Conservation (phyloP, 2,888 invertebrate genomes). For the Pyrrhosoma nymphula region DNA sequence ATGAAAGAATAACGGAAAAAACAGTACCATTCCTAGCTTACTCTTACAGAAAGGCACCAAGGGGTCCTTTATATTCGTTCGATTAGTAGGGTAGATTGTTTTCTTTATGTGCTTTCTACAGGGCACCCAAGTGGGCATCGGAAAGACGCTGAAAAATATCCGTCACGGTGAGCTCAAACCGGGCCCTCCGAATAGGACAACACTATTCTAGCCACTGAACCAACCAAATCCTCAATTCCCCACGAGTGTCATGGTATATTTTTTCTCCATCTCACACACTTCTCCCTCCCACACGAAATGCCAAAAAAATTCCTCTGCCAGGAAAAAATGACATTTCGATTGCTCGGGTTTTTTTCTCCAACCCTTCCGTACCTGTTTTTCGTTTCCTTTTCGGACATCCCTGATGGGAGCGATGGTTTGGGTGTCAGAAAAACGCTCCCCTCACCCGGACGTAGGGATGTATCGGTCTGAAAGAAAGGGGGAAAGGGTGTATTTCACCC, state of each 20-base stretch:
- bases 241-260: too few species aligned
- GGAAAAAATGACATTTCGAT: not conserved
- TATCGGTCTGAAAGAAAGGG: not conserved
- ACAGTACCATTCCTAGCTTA: too few species aligned
- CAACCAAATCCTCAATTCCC: not conserved
- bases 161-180: too few species aligned
- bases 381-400: conserved; percentile 46
- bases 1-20: too few species aligned
- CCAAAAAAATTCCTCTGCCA: too few species aligned
- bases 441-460: not conserved
- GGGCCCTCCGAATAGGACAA: too few species aligned
- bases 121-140: too few species aligned
- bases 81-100: too few species aligned
- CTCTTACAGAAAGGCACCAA: too few species aligned
- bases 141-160: too few species aligned
- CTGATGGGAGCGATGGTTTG: conserved; percentile 39
- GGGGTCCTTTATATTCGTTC: too few species aligned
- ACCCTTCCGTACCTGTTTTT: not conserved
- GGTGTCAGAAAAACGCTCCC: conserved; percentile 25
- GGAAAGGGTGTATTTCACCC: not conserved
- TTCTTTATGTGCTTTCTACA: too few species aligned
- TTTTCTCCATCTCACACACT: not conserved
- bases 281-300: not conserved
- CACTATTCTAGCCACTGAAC: not conserved
- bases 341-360: not conserved